Evolutionary conservation across 2,888 invertebrate species (phyloP).

Genomic region (Tetranychus truncatus): DNA sequence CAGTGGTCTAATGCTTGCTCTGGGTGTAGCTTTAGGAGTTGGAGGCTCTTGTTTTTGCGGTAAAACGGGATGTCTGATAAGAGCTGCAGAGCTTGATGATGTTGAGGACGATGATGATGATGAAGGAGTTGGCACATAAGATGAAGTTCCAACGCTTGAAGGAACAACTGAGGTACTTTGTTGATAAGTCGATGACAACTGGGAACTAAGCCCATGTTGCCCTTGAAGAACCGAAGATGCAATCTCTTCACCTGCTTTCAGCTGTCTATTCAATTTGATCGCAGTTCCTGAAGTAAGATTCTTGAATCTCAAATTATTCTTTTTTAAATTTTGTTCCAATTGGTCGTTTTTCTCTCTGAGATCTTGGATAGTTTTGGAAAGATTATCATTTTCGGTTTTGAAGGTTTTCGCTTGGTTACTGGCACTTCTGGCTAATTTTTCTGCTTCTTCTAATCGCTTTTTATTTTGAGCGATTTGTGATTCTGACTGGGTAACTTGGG

Average conservation of each 20-base stretch:
- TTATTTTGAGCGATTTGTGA: background rate
- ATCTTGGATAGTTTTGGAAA: background rate
- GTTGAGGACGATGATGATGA: background rate
- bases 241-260: slow-evolving; percentile 32
- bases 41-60: slow-evolving; percentile 4
- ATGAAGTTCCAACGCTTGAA: background rate
- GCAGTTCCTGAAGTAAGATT: slow-evolving; percentile 33
- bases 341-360: background rate
- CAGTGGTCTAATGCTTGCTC: slow-evolving; percentile 7
- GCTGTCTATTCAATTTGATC: slow-evolving; percentile 35
- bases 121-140: background rate
- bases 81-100: background rate
- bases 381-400: slow-evolving; percentile 2
- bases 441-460: background rate
- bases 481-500: background rate
- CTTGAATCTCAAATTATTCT: background rate
- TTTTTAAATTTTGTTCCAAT: background rate
- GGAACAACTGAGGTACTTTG: background rate
- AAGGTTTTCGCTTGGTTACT: background rate
- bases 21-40: background rate
- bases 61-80: slow-evolving; percentile 8
- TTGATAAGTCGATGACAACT: background rate
- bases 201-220: background rate
- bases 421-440: background rate
- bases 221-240: background rate